Percentiles rank a stretch among this genome's conserved stretches.
phyloP scores from a whole-genome alignment of 2,888 invertebrate species.

The Thumatha senex region DNA sequence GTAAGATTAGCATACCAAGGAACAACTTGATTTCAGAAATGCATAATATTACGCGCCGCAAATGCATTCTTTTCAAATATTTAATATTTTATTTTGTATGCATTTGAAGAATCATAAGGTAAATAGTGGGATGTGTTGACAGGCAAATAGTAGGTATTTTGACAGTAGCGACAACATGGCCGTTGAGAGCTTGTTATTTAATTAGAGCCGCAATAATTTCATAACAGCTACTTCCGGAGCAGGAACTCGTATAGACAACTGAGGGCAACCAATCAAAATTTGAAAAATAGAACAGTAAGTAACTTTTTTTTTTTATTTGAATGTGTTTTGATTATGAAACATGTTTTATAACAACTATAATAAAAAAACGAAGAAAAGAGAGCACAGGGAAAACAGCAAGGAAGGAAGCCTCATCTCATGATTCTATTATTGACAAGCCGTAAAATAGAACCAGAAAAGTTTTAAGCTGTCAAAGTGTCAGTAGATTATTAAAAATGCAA shows the following conservation, averaged over 20 bases:
- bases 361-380: too few relatives aligned
- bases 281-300: too few relatives aligned
- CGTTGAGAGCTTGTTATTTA: constrained; percentile 70
- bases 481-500: too few relatives aligned
- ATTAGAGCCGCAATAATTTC: constrained; percentile 78
- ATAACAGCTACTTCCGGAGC: constrained; percentile 72
- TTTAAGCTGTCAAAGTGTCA: too few relatives aligned
- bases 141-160: constrained; percentile 60
- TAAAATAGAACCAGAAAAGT: too few relatives aligned
- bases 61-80: constrained; percentile 11
- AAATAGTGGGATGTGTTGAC: constrained; percentile 43
- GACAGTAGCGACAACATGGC: constrained; percentile 62
- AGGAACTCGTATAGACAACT: constrained; percentile 46
- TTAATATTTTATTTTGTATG: constrained; percentile 20
- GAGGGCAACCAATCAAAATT: constrained; percentile 9
- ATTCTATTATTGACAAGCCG: too few relatives aligned
- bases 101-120: constrained; percentile 31
- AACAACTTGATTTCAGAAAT: constrained; percentile 7
- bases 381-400: too few relatives aligned
- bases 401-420: too few relatives aligned
- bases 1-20: too few relatives aligned
- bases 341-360: too few relatives aligned
- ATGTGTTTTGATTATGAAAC: too few relatives aligned
- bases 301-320: too few relatives aligned
- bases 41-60: constrained; percentile 5